Conservation (phyloP, 2,888 invertebrate species). For the Spodoptera littoralis region DNA sequence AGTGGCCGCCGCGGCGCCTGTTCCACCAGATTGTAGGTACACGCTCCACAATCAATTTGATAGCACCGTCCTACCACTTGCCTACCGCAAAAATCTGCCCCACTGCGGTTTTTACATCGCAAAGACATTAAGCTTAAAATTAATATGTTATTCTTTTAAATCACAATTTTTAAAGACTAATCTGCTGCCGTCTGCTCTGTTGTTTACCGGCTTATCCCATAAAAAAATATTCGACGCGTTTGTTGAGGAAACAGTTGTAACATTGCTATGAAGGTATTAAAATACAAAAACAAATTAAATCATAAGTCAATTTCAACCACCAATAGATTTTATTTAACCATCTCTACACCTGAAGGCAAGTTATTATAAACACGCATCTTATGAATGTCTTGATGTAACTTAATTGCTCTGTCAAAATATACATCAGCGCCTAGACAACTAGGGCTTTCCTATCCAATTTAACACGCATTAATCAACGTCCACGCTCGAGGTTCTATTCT, state of each 20-base stretch:
- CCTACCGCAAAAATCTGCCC: constrained; percentile 35
- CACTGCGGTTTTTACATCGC: constrained; percentile 22
- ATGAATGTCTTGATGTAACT: constrained; percentile 58
- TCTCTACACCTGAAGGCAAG: constrained; percentile 50
- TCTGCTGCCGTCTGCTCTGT: no score
- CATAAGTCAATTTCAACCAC: constrained; percentile 43
- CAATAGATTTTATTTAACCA: constrained; percentile 11
- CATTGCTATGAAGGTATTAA: no score
- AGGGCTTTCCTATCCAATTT: constrained; percentile 69
- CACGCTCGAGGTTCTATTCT: constrained; percentile 17
- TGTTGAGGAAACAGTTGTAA: not conserved
- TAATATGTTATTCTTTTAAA: not conserved
- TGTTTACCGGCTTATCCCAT: no score
- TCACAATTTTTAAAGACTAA: not conserved
- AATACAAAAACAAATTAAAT: constrained; percentile 6
- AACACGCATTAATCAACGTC: constrained; percentile 71
- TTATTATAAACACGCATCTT: constrained; percentile 57
- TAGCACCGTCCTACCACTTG: constrained; percentile 48
- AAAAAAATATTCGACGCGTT: no score
- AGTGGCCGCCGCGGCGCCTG: constrained; percentile 65
- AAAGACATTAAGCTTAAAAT: constrained; percentile 9
- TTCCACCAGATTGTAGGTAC: constrained; percentile 29
- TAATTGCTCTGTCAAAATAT: constrained; percentile 80
- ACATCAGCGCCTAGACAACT: constrained; percentile 64
- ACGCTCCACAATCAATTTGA: constrained; percentile 70